Conservation (phyloP, 2,113 vertebrate species). For the Heloderma charlesbogerti region DNA sequence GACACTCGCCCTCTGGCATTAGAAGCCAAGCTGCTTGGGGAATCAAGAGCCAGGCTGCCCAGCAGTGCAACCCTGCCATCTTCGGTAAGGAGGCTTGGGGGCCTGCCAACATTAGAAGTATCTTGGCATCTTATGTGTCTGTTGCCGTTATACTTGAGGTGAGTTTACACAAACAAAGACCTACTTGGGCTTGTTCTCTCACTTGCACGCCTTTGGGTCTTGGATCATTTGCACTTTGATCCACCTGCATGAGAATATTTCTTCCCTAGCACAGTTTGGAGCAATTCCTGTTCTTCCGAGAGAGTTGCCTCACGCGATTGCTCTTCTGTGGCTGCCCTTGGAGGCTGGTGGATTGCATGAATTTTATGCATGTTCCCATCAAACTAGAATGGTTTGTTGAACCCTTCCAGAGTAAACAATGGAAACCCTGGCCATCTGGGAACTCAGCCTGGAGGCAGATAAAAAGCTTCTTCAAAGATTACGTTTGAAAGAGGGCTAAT, state of each 20-base stretch:
- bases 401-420: not conserved
- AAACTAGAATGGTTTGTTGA: not conserved
- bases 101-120: not conserved
- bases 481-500: not conserved
- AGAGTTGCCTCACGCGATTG: too few relatives aligned
- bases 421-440: not conserved
- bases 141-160: not conserved
- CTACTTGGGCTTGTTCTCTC: not conserved
- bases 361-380: not conserved
- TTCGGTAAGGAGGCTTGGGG: not conserved
- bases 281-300: too few relatives aligned
- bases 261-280: not conserved
- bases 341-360: not conserved
- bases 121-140: not conserved
- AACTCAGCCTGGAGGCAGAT: not conserved
- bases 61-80: not conserved
- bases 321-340: not conserved
- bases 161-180: not conserved
- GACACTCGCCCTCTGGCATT: conserved; percentile 15
- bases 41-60: not conserved
- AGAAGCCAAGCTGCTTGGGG: not conserved
- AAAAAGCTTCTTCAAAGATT: not conserved
- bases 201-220: too few relatives aligned
- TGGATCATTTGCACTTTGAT: too few relatives aligned
- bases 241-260: not conserved